These are phyloP conservation scores for Proctacanthus coquilletti DNA, from an alignment of 1,140 invertebrate genomes.

Conservation along the genomic window DNA sequence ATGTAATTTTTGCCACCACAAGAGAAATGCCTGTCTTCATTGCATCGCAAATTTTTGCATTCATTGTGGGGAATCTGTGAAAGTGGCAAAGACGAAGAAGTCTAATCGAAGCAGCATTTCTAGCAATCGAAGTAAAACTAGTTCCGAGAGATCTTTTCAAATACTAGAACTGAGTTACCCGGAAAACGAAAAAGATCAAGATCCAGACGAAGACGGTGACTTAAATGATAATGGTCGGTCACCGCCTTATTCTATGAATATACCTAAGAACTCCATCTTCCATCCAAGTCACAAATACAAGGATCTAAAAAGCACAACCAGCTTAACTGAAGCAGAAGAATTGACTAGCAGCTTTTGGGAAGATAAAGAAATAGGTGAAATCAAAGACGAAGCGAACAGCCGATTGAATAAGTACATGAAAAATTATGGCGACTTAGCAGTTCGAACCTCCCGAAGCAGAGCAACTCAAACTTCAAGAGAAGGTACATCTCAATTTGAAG, in stretches of 20 bases:
- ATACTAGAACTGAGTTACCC: constrained; percentile 19
- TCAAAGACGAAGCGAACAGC: no score
- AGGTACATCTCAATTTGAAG: no score
- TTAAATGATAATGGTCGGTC: constrained; percentile 1
- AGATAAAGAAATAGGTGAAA: no score
- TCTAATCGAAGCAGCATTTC: not conserved
- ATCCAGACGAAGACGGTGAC: not conserved
- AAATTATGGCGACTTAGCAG: constrained; percentile 22
- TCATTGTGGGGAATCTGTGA: constrained; percentile 13
- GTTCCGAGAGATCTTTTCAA: constrained; percentile 14
- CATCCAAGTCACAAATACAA: constrained; percentile 18
- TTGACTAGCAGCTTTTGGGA: no score
- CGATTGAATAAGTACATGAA: constrained; percentile 20
- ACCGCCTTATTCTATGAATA: constrained; percentile 22
- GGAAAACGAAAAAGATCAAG: constrained; percentile 5
- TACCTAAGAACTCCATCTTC: constrained; percentile 19
- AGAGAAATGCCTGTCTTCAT: constrained; percentile 23
- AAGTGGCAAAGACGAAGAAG: no score
- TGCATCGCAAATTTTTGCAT: constrained; percentile 18
- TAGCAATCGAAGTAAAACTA: not conserved
- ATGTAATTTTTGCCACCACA: constrained; percentile 19
- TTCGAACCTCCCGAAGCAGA: constrained; percentile 16
- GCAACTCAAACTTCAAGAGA: constrained; percentile 26
- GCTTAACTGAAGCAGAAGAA: no score
- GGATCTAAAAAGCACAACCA: no score